Base-by-base conservation (phyloP, 2,888 invertebrate species). In the Drosophila formosana region DNA sequence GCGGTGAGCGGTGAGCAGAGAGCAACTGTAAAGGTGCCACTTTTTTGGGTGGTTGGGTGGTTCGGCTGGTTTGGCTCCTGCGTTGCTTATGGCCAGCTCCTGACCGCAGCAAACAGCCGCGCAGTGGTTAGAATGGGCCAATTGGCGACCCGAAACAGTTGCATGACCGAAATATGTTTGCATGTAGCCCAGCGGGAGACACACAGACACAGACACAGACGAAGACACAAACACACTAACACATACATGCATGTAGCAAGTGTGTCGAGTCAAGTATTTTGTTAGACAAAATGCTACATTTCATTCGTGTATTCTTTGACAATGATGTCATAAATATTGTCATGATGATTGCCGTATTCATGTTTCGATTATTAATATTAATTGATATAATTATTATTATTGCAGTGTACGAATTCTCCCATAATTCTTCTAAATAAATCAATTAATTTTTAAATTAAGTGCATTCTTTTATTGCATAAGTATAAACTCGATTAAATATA, bases 31-130 rank as follows among this genome's bases (percentile, higher is more conserved):
- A 61, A 77, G 67, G 68, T 64, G 67, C 60, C 63, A 50, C 49
- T 53, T 57, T 23, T 57, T 9, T 41, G 37, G 37, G 34, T 9
- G 6, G 39, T 13, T 34, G 45, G 55, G 45, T 3, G 25, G 8
- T 1, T 23, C 2, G 11, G 28, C 13, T 41, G 41, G 28, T 41
- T 53, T 3, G 11, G 39, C 11, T 39, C 11, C 18, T 37, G 45
- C 30, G 37, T 47, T 32, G 46, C 49, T 47, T 55, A 43, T 58
- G 49, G 28, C 49, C 26, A 45, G 5, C 46, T n/a, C 57, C 43
- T 30, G 41, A 63, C 82, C 82, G 39, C 82, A 71, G 49, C 75
- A 71, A 78, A 82, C 71, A 67, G 53, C 69, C 75, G 60, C 46
- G 18, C 26, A 45, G 64, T 30, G 77, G 74, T 47, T 47, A 45